Conservation (phyloP, 2,797 vertebrate species). For the Cirrhinus mrigala region DNA sequence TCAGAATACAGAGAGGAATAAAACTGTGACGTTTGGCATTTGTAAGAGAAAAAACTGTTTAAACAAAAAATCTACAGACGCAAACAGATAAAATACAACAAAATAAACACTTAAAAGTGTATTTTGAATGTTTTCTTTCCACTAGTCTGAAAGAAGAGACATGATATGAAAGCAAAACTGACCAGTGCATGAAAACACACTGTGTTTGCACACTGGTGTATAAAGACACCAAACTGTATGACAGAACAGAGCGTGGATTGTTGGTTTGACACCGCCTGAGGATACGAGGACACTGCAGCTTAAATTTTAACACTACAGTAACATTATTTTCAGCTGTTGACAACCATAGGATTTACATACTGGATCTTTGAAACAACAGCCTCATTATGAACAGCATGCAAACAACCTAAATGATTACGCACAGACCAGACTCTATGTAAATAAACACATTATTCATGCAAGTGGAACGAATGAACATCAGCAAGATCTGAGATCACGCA, state of each 20-base stretch:
- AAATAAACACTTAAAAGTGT: too few species aligned
- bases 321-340: not conserved
- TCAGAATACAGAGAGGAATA: too few species aligned
- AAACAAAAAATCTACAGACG: too few species aligned
- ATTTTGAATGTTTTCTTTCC: too few species aligned
- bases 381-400: not conserved
- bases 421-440: not conserved
- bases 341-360: not conserved
- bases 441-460: not conserved
- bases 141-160: too few species aligned
- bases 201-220: not conserved
- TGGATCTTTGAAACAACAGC: not conserved
- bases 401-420: not conserved
- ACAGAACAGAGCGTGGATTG: not conserved
- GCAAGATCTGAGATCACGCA: not conserved
- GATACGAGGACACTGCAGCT: not conserved
- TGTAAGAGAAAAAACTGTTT: too few species aligned
- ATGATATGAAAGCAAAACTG: too few species aligned
- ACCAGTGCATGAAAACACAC: too few species aligned
- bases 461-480: not conserved
- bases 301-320: not conserved
- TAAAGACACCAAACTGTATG: not conserved
- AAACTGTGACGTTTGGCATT: too few species aligned
- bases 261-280: not conserved
- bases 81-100: too few species aligned